Evolutionary conservation across 2,797 vertebrate species (phyloP), one percentile per base, ranked within the genome.

Genomic region (Ctenochaetus hawaiiensis): DNA sequence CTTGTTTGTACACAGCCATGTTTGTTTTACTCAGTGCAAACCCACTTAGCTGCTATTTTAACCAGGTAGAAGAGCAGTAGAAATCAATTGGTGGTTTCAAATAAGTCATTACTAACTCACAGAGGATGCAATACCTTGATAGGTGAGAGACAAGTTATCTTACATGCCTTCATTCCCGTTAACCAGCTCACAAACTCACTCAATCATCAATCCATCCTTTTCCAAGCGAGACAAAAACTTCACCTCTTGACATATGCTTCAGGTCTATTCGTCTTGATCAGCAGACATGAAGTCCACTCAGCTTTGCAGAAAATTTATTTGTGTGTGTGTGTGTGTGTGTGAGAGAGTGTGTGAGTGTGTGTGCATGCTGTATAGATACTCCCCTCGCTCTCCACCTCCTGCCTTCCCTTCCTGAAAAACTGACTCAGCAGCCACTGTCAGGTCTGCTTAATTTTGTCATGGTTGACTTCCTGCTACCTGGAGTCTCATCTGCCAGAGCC

Each of bases 371-470:
- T 34, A 34, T 34, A 34, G 30, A 34, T 61, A 71, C 80, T 74
- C 77, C 72, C 48, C 62, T 64, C 63, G 49, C 57, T 80, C 81
- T 63, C 67, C 83, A 77, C 80, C 43, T 60, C 69, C 76, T 64
- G 43, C 76, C 70, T 83, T 68, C 58, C 68, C 62, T 81, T 73
- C 68, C 78, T 49, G 30, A 90, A 80, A 87, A 88, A 80, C 93
- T 95, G 95, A 96, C 84, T 95, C 95, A 95, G 94, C 94, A 94
- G 84, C 83, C 86, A 80, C 85, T 93, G 94, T 95, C 93, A 91
- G 85, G 87, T 94, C 89, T 75, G 88, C 90, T 95, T 94, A 92
- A 93, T 94, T 93, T 89, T 68, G 88, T 94, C 90, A 92, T 89
- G 93, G 89, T 94, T 93, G 93, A 94, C 92, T 95, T 91, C 85